Conservation (phyloP, 2,797 vertebrate genomes). For the Mastacembelus armatus region DNA sequence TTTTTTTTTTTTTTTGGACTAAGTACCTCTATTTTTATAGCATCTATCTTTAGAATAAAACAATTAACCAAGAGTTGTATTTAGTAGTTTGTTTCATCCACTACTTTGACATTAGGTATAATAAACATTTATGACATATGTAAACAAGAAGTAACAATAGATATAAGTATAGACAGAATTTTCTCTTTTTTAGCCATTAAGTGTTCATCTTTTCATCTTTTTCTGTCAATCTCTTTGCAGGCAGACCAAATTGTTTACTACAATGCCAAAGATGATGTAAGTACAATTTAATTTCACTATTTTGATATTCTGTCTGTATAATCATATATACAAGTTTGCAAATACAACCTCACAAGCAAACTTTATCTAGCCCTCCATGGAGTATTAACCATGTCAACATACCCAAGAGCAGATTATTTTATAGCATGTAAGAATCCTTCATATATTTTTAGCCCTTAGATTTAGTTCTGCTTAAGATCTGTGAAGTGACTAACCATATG, state of each 20-base stretch:
- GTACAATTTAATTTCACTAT: conserved; percentile 53
- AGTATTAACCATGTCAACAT: conserved; percentile 24
- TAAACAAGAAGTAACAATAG: no score
- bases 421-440: background rate
- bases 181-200: background rate
- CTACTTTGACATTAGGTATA: no score
- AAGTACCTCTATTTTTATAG: no score
- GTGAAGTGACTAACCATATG: background rate
- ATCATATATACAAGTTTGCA: background rate
- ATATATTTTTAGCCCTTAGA: background rate
- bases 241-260: conserved; percentile 89
- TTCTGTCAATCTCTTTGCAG: conserved; percentile 76
- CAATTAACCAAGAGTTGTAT: no score
- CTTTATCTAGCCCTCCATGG: background rate
- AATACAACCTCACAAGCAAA: conserved; percentile 4
- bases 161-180: no score
- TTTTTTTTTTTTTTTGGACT: no score
- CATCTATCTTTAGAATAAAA: no score
- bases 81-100: no score
- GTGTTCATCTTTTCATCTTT: conserved; percentile 22
- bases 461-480: background rate
- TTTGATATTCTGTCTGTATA: background rate
- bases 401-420: conserved; percentile 13
- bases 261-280: conserved; percentile 91
- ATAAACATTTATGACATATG: no score